phyloP scores from a whole-genome alignment of 2,113 vertebrate genomes.

The Sapajus apella region DNA sequence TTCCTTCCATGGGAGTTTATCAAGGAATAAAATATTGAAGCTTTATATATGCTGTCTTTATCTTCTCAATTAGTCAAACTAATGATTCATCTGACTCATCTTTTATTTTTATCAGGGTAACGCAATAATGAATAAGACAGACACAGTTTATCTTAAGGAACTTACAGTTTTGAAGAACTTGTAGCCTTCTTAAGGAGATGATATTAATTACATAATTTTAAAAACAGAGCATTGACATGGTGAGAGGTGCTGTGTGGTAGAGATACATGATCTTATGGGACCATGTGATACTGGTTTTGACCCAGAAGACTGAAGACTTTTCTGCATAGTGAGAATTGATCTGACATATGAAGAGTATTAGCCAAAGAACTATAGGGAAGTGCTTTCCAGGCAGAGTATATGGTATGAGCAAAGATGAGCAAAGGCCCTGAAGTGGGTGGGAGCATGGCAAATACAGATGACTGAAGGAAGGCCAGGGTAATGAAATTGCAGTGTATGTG shows the following conservation, averaged over 20 bases:
- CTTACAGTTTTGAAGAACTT: neutral
- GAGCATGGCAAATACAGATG: neutral
- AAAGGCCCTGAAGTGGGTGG: neutral
- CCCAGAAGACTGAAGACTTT: neutral
- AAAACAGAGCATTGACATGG: neutral
- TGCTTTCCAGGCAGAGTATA: neutral
- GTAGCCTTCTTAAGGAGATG: neutral
- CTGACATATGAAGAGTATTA: neutral
- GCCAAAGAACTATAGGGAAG: neutral
- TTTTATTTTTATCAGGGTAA: neutral
- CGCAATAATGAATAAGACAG: neutral
- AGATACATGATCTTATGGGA: neutral
- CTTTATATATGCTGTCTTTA: neutral
- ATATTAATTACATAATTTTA: neutral
- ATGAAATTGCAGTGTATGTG: neutral
- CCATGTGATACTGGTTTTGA: neutral
- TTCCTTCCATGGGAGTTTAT: neutral
- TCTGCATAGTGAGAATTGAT: constrained; percentile 14
- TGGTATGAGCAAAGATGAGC: neutral
- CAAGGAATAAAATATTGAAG: neutral
- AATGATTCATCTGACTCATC: neutral
- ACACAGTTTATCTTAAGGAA: neutral
- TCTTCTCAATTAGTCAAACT: neutral
- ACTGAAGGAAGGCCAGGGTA: neutral
- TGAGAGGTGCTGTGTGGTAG: neutral